Evolutionary conservation across 2,888 invertebrate genomes (phyloP).

Genomic region (Synanthedon tipuliformis): DNA sequence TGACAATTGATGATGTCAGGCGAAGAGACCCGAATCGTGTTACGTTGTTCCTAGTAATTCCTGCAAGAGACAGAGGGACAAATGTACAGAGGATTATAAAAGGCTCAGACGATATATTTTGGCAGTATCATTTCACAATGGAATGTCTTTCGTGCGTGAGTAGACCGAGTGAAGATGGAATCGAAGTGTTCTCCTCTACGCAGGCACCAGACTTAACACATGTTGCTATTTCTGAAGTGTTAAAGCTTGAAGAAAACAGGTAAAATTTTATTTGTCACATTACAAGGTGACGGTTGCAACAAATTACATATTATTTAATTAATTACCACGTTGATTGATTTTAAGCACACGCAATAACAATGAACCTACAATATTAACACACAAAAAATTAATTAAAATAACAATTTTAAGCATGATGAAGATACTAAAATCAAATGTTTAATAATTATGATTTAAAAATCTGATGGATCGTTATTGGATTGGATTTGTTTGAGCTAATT

Average conservation of each 20-base stretch:
- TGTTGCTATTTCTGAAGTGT: slow-evolving; percentile 51
- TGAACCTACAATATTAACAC: too few species aligned
- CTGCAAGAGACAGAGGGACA: slow-evolving; percentile 35
- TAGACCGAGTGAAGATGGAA: slow-evolving; percentile 74
- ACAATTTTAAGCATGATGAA: too few species aligned
- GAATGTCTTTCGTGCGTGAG: slow-evolving; percentile 73
- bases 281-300: too few species aligned
- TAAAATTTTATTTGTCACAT: slow-evolving; percentile 17
- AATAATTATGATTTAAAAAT: too few species aligned
- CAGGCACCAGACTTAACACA: slow-evolving; percentile 72
- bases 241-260: slow-evolving; percentile 71
- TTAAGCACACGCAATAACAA: too few species aligned
- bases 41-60: slow-evolving; percentile 20
- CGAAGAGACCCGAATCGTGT: slow-evolving; percentile 32
- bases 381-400: too few species aligned
- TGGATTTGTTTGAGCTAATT: too few species aligned
- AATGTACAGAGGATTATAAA: slow-evolving; percentile 62
- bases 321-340: too few species aligned
- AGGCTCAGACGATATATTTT: slow-evolving; percentile 64
- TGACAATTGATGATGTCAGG: slow-evolving; percentile 33
- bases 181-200: slow-evolving; percentile 70
- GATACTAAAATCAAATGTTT: too few species aligned
- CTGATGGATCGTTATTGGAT: too few species aligned
- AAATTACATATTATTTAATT: too few species aligned
- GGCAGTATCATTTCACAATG: slow-evolving; percentile 79